Evolutionary conservation across 2,797 vertebrate species (phyloP), one percentile per base, ranked within the genome.

Genomic region (Molossus molossus): DNA sequence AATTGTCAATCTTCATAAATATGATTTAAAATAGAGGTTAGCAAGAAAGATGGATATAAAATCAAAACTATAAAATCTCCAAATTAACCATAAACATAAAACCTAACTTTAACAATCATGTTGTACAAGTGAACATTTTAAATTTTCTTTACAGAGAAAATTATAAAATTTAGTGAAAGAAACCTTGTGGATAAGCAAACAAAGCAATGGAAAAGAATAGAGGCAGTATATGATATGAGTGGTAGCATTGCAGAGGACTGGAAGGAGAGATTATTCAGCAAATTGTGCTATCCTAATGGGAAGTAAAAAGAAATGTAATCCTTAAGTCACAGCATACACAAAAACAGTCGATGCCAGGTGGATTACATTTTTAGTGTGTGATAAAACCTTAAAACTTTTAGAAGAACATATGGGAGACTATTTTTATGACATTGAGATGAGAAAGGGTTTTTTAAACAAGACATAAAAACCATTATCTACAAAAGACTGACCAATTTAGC

Each of bases 111-210:
- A 58, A 81, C 64, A 93, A 81, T 57, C 40, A 57, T 81, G 45
- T 15, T 65, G 5, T 33, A 0, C n/a, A n/a, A 88, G 7, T 84
- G 50, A 81, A 88, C 75, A 40, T 21, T 80, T 33, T 5, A 48
- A 90, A 75, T 72, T 65, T 89, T 65, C 53, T 60, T 86, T 69
- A 57, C 37, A 83, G 60, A 90, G 64, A 94, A 96, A 87, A 88
- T 25, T 60, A 18, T 12, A 83, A 37, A 62, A 58, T n/a, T 84
- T 57, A 53, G n/a, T n/a, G 5, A 80, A 80, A 85, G 23, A 53
- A 9, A 75, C 13, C 27, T 5, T 76, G 27, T 37, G 25, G 40
- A 70, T 76, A 33, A 67, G 10, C 50, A 81, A 72, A 67, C 18
- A 60, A 62, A 87, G 4, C 37, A 62, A 4, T 58, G 29, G 33